Percentiles rank a stretch among this genome's conserved stretches.
These are phyloP conservation scores for Bolinopsis microptera DNA, from an alignment of 37 sponge, comb jelly and placozoan genomes.

Conservation along the genomic window DNA sequence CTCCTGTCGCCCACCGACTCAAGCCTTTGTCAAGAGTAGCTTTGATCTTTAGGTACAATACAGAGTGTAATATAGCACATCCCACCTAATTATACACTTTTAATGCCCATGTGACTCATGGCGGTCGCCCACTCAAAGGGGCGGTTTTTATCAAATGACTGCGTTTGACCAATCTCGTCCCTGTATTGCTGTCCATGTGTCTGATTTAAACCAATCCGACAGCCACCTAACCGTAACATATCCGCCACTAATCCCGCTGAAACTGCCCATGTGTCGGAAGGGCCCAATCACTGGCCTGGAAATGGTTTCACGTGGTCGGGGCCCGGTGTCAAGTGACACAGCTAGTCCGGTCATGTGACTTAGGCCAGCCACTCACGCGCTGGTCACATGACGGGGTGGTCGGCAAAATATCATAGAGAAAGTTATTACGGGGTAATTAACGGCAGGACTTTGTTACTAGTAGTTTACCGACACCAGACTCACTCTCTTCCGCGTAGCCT, in stretches of 20 bases:
- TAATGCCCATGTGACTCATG: constrained; percentile 12
- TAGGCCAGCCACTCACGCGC: not conserved
- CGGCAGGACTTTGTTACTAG: constrained; percentile 59
- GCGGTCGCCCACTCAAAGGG: constrained; percentile 30
- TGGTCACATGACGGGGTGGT: constrained; percentile 23
- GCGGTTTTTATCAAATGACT: constrained; percentile 8
- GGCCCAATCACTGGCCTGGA: not conserved
- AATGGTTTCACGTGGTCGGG: not conserved
- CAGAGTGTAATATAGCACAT: constrained; percentile 4
- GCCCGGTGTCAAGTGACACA: constrained; percentile 18
- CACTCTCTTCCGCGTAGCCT: constrained; percentile 23
- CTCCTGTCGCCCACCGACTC: not conserved
- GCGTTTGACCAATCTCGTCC: not conserved
- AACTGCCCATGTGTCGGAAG: not conserved
- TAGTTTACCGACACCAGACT: constrained; percentile 51
- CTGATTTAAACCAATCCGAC: not conserved
- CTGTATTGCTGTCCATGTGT: not conserved
- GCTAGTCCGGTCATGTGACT: not conserved
- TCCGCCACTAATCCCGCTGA: not conserved
- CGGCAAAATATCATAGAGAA: constrained; percentile 64
- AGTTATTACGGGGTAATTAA: constrained; percentile 65
- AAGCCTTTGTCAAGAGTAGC: not conserved
- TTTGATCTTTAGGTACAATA: not conserved
- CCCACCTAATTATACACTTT: constrained; percentile 36
- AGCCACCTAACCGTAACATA: not conserved